A percentile compares a stretch with the other conserved stretches of the same genome.
Conservation (phyloP, 2,113 vertebrate species). For the Calypte anna region DNA sequence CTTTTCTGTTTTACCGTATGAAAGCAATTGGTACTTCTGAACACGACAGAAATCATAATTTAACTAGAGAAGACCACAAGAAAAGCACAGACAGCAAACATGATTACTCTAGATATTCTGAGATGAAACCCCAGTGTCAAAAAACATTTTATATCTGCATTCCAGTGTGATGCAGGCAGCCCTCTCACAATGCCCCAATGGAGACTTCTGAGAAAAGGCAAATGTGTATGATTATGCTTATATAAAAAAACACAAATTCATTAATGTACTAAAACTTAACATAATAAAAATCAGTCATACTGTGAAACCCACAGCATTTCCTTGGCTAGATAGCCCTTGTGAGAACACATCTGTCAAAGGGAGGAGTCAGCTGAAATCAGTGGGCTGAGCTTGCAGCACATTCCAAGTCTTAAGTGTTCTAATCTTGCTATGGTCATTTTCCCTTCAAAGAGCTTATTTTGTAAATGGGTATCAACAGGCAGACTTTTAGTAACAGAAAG, state of each 20-base stretch:
- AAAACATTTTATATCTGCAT: not conserved
- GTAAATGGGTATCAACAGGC: not conserved
- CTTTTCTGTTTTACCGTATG: not conserved
- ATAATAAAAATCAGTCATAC: not conserved
- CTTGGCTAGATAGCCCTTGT: not conserved
- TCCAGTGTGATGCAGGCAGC: not conserved
- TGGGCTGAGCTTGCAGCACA: not conserved
- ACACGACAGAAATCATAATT: not conserved
- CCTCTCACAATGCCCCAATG: not conserved
- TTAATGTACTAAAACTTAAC: not conserved
- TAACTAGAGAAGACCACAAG: not conserved
- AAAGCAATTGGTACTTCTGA: slow-evolving; percentile 25
- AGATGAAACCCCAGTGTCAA: not conserved
- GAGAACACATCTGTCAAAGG: not conserved
- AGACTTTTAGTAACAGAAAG: not conserved
- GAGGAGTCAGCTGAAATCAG: not conserved
- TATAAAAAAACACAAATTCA: not conserved
- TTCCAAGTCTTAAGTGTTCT: not conserved
- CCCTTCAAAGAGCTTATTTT: not conserved
- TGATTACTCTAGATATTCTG: not conserved
- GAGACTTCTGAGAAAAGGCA: not conserved
- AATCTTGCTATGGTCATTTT: not conserved
- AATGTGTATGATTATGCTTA: not conserved
- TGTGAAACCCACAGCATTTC: not conserved
- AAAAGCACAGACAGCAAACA: slow-evolving; percentile 17